Conservation (phyloP, 2,113 vertebrate species). For the Probosciger aterrimus region DNA sequence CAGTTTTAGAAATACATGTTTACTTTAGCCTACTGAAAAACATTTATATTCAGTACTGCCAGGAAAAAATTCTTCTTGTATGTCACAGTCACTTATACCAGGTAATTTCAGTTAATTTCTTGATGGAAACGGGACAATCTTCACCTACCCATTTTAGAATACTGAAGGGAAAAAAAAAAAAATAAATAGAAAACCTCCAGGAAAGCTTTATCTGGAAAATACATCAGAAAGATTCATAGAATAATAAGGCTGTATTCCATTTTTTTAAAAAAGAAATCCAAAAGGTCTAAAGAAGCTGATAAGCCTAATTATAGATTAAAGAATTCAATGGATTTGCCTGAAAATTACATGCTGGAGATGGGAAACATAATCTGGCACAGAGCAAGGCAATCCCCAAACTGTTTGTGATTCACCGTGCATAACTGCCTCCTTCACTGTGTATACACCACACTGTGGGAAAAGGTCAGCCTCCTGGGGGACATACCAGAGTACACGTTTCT, state of each 20-base stretch:
- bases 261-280: neutral
- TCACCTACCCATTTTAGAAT: neutral
- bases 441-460: neutral
- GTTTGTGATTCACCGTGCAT: neutral
- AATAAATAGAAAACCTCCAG: neutral
- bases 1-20: neutral
- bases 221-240: neutral
- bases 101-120: neutral
- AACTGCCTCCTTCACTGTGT: neutral
- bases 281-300: neutral
- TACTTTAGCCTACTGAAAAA: neutral
- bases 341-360: neutral
- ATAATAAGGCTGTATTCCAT: neutral
- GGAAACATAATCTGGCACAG: neutral
- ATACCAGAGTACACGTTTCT: neutral
- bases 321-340: neutral
- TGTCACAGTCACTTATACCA: neutral
- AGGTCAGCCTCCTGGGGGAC: neutral
- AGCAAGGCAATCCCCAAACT: neutral
- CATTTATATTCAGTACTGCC: neutral
- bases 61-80: neutral
- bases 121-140: neutral
- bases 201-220: neutral
- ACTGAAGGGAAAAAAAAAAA: neutral
- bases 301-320: conserved; percentile 27